Conservation (phyloP, 2,888 invertebrate species). For the Epicampocera succincta region DNA sequence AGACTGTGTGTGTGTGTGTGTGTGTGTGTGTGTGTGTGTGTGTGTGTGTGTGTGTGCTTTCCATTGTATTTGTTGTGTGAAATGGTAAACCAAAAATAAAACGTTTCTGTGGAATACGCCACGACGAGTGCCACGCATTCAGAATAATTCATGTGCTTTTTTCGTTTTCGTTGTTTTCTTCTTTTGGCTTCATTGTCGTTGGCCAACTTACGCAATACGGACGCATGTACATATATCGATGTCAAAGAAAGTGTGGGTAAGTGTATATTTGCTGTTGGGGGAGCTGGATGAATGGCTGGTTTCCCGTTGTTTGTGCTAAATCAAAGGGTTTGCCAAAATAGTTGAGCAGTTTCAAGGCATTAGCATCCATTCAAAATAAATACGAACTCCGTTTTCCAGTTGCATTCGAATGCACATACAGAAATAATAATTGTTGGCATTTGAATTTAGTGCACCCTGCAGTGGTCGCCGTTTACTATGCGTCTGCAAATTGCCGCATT, state of each 20-base stretch:
- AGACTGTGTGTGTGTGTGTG: neutral
- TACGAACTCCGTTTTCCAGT: conserved; percentile 58
- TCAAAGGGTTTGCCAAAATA: conserved; percentile 56
- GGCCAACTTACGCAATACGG: conserved; percentile 37
- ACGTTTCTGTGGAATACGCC: conserved; percentile 57
- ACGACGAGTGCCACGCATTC: conserved; percentile 53
- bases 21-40: too few relatives aligned
- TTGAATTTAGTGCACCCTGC: too few relatives aligned
- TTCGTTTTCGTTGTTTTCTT: too few relatives aligned
- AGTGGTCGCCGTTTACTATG: too few relatives aligned
- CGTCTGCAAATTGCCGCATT: too few relatives aligned
- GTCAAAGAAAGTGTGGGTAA: conserved; percentile 13
- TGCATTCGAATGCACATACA: conserved; percentile 19
- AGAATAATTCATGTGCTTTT: conserved; percentile 42
- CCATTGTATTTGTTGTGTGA: neutral
- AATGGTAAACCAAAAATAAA: conserved; percentile 68
- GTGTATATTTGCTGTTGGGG: neutral
- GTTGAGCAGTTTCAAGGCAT: conserved; percentile 33
- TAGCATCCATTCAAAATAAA: conserved; percentile 41
- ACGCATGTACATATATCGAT: too few relatives aligned
- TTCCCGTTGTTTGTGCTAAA: conserved; percentile 51
- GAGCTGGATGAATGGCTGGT: conserved; percentile 14
- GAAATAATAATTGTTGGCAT: too few relatives aligned
- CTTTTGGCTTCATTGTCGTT: conserved; percentile 22
- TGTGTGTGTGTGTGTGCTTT: too few relatives aligned